phyloP scores from a whole-genome alignment of 2,113 vertebrate genomes.

The Melospiza georgiana region DNA sequence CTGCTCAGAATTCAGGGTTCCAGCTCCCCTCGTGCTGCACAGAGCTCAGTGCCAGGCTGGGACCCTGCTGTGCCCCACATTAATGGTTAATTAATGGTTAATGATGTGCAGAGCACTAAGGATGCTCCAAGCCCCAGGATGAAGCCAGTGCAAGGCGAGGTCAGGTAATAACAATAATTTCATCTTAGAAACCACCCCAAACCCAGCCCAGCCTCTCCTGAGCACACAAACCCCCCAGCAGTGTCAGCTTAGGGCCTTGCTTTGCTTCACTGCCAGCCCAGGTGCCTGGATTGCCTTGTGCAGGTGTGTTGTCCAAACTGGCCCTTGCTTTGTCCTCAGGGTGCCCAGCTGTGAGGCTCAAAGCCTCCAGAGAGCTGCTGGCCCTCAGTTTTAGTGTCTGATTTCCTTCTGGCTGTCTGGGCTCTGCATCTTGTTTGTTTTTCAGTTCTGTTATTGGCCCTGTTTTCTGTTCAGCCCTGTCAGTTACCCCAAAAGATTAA shows the following conservation, averaged over 20 bases:
- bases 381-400: not conserved
- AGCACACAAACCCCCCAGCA: not conserved
- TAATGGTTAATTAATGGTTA: not conserved
- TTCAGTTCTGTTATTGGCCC: not conserved
- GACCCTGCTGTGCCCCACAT: not conserved
- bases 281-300: not conserved
- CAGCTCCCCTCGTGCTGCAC: not conserved
- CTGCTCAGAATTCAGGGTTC: not conserved
- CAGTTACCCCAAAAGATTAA: not conserved
- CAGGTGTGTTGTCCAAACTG: not conserved
- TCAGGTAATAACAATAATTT: not conserved
- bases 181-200: not conserved
- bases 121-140: not conserved
- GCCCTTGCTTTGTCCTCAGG: not conserved
- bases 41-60: not conserved
- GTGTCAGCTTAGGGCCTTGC: not conserved
- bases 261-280: fast-evolving
- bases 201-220: fast-evolving
- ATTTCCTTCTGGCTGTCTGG: not conserved
- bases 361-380: not conserved
- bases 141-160: not conserved
- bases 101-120: not conserved
- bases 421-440: not conserved
- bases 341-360: not conserved
- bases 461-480: not conserved